These are phyloP conservation scores for Cephus sareptanus DNA, from an alignment of 2,888 invertebrate species.

Conservation along the genomic window DNA sequence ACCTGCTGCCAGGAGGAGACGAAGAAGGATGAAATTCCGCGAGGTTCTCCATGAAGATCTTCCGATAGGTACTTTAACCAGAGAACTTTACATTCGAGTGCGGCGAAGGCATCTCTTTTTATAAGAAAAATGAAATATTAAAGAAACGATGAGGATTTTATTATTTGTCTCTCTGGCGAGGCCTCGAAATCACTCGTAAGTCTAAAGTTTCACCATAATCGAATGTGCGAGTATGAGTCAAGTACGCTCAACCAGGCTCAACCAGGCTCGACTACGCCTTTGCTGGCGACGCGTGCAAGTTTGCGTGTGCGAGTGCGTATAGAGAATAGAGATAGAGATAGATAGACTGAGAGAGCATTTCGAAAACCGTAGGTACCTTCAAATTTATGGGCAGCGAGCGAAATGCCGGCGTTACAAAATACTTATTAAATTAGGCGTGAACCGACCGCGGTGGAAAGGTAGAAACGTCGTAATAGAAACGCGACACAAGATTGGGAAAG, in stretches of 20 bases:
- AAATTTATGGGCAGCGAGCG: constrained; percentile 18
- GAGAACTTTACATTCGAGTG: constrained; percentile 6
- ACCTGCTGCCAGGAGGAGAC: background rate
- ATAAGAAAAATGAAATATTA: background rate
- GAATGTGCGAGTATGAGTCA: background rate
- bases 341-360: background rate
- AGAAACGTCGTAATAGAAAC: background rate
- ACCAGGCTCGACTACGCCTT: background rate
- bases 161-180: background rate
- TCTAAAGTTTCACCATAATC: constrained; percentile 1
- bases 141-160: background rate
- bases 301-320: background rate
- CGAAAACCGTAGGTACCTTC: background rate
- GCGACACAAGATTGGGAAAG: constrained; percentile 6
- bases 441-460: background rate
- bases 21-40: background rate
- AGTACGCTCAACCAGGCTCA: too few species aligned
- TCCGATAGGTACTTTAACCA: background rate
- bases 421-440: constrained; percentile 13
- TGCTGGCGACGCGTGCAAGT: background rate
- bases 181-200: background rate
- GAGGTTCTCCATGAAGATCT: too few species aligned
- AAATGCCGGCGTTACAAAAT: constrained; percentile 26
- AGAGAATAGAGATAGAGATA: background rate
- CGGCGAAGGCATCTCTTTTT: constrained; percentile 5